Evolutionary conservation across 1,140 invertebrate genomes (phyloP).

Genomic region (Zophobas morio): DNA sequence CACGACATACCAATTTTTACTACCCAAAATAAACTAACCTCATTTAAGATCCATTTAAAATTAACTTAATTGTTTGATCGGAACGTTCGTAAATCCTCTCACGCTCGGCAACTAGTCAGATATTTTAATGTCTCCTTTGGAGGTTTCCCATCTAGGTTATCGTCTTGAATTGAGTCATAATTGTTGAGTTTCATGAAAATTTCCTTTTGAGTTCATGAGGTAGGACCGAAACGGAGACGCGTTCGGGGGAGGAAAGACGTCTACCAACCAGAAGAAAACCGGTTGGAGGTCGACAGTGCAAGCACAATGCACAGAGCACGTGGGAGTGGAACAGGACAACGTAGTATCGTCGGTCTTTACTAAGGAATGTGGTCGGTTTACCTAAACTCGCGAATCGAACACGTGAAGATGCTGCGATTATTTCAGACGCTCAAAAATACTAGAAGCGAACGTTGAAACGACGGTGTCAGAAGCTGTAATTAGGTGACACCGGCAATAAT

Average conservation of each 20-base stretch:
- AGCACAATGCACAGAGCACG: slow-evolving; percentile 53
- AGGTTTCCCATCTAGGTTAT: background rate
- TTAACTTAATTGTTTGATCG: slow-evolving; percentile 20
- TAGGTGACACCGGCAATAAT: no score
- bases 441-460: slow-evolving; percentile 32
- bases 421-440: slow-evolving; percentile 52
- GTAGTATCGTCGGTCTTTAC: slow-evolving; percentile 53
- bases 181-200: slow-evolving; percentile 11
- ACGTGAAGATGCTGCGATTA: slow-evolving; percentile 55
- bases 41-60: slow-evolving; percentile 38
- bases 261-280: slow-evolving; percentile 55
- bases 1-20: slow-evolving; percentile 50
- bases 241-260: slow-evolving; percentile 47
- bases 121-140: slow-evolving; percentile 4
- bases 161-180: slow-evolving; percentile 11
- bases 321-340: slow-evolving; percentile 53
- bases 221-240: slow-evolving; percentile 31
- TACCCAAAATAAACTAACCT: slow-evolving; percentile 47
- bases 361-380: slow-evolving; percentile 58
- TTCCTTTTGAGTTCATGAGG: slow-evolving; percentile 8
- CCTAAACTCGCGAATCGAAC: slow-evolving; percentile 60
- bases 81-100: slow-evolving; percentile 9
- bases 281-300: slow-evolving; percentile 55
- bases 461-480: no score
- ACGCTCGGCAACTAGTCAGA: background rate